Evolutionary conservation across 2,888 invertebrate genomes (phyloP).

Genomic region (Ornithoptera priamus): DNA sequence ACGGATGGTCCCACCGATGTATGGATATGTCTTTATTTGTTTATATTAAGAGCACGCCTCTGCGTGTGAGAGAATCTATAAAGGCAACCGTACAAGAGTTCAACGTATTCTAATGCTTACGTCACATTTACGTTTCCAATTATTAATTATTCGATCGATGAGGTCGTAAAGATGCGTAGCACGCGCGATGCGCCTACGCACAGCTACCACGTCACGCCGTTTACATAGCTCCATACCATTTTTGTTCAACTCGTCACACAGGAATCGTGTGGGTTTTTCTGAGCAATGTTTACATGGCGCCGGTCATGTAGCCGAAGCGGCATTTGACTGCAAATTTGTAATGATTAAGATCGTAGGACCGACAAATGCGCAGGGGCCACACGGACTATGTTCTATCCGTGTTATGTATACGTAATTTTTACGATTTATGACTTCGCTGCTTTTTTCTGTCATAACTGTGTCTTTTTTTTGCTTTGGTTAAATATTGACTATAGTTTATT

Average conservation of each 20-base stretch:
- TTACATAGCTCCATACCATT: conserved; percentile 33
- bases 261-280: conserved; percentile 54
- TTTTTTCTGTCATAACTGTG: background rate
- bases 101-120: conserved; percentile 52
- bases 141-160: conserved; percentile 47
- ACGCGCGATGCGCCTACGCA: conserved; percentile 59
- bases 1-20: too few relatives aligned
- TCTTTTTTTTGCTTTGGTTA: too few relatives aligned
- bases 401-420: background rate
- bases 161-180: conserved; percentile 57
- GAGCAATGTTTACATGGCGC: conserved; percentile 40
- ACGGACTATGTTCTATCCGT: conserved; percentile 1
- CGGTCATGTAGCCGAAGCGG: conserved; percentile 32
- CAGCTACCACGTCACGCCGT: conserved; percentile 33
- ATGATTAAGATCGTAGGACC: conserved; percentile 4
- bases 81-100: conserved; percentile 43
- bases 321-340: conserved; percentile 35
- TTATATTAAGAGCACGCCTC: too few relatives aligned
- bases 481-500: too few relatives aligned
- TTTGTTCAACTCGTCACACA: conserved; percentile 39
- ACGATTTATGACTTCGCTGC: background rate
- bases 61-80: background rate
- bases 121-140: conserved; percentile 59
- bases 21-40: too few relatives aligned
- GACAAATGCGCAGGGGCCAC: background rate